Evolutionary conservation across 2,888 invertebrate species (phyloP), one percentile per base, ranked within the genome.

Genomic region (Parnassius apollo): DNA sequence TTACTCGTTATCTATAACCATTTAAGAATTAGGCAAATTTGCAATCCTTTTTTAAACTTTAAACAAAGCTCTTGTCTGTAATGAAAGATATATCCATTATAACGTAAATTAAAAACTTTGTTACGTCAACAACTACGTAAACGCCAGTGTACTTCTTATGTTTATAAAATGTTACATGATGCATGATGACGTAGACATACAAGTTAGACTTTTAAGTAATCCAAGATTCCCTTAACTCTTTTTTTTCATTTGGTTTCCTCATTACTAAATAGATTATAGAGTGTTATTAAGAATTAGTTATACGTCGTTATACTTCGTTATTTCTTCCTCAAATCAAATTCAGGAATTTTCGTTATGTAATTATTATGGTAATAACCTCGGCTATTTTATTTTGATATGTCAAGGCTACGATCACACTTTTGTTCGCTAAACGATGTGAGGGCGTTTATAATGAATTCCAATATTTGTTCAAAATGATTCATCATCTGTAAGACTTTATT

Each of bases 341-440:
- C 64, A 75, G 75, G 71, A 69, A 69, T 72, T 68, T 66, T 66
- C 68, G 78, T 77, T 80, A 81, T 78, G 77, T 73, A 76, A 67
- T 72, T 72, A 78, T 82, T 79, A 81, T 75, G 68, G 67, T 61
- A 50, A 54, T 72, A 78, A 75, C 85, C 83, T 86, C 79, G 81
- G 69, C 69, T 70, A 66, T 69, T 75, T 74, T 69, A 58, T 70
- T 70, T 72, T 49, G 70, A 85, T 83, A 86, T 85, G 85, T 86
- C 88, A 89, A 87, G 88, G 87, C 74, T 71, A 69, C 42, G 70
- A 66, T 70, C 75, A 66, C 67, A 70, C 70, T 80, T 83, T 86
- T 86, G 84, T 87, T 84, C 78, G 80, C 76, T 68, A 75, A 80
- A 75, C 42, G 53, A 44, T 49, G 52, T 13, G 56, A 44, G 46